Base-by-base conservation (phyloP, 2,888 invertebrate genomes). In the Zygogramma bicolorata region DNA sequence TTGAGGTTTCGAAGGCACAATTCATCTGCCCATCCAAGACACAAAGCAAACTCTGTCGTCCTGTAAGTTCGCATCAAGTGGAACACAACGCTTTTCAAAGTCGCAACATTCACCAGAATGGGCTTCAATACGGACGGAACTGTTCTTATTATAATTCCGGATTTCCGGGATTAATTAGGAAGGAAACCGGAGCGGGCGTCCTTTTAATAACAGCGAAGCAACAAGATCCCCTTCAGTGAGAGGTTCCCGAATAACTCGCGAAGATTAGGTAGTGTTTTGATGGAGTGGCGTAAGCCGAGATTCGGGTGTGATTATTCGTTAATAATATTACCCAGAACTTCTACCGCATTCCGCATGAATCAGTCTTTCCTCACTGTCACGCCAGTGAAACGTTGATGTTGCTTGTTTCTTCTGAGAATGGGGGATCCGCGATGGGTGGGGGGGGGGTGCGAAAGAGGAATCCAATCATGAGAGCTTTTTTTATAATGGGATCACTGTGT, bases 201-300 rank as follows among this genome's bases (percentile, higher is more conserved):
- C 10, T 46, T 46, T 46, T 8, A 46, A 20, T 46, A 46, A 46
- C 10, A 1, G 20, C 20, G 7, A 1, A 10, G 18, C 46, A 20
- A 46, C 46, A 46, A 46, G 46, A 46, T 8, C 18, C 46, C 20
- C 46, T 3, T 8, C 46, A 46, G 18, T 46, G 18, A 70, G 27
- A 49, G 29, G 34, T 49, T 65, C 31, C 65, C 25, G 38, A 29
- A 57, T 61, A 61, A 40, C 65, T 53, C 27, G 29, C 53, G 57
- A 13, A 49, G 61, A 66, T 70, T 61, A 66, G 66, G 60, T 66
- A 34, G 29, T 31, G 61, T 27, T 65, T 40, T 70, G 65, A 70
- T 70, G 40, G 53, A 70, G 70, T 70, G 61, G 27, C 34, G 66
- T 66, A 66, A 60, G 70, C 66, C 53, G 29, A 29, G 40, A 66